Evolutionary conservation across 2,113 vertebrate species (phyloP).

Genomic region (Corythoichthys haematopterus): DNA sequence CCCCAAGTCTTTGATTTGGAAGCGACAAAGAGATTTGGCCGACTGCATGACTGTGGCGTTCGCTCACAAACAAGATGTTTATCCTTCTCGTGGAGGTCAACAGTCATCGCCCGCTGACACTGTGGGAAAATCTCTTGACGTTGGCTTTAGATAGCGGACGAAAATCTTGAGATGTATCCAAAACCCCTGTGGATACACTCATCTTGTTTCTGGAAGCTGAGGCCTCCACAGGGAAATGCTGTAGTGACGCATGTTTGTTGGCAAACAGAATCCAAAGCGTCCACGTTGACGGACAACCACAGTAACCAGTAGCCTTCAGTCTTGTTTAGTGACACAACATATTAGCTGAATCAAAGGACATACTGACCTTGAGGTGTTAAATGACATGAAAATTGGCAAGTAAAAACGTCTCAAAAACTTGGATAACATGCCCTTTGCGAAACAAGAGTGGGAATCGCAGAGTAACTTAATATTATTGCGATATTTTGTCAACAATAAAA

Average conservation of each 20-base stretch:
- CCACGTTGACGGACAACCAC: neutral
- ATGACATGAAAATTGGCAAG: neutral
- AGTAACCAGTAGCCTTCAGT: neutral
- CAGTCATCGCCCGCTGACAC: neutral
- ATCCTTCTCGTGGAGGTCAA: constrained; percentile 5
- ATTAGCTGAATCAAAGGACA: neutral
- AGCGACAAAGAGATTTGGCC: constrained; percentile 40
- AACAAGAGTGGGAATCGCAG: neutral
- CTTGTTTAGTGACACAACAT: constrained; percentile 1
- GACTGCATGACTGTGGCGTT: constrained; percentile 36
- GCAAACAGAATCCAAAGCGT: neutral
- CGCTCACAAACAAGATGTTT: constrained; percentile 33
- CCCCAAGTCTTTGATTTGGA: constrained; percentile 41
- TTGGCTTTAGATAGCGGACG: too few species aligned
- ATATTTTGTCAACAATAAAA: neutral
- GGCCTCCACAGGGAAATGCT: neutral
- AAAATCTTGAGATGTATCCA: neutral
- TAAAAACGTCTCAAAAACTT: neutral
- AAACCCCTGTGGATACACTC: neutral
- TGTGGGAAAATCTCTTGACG: neutral
- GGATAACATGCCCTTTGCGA: neutral
- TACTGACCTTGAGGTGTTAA: neutral
- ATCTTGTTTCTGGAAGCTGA: neutral
- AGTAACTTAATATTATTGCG: neutral
- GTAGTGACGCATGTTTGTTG: neutral